phyloP scores from a whole-genome alignment of 1,140 invertebrate genomes.

The Latrodectus geometricus region DNA sequence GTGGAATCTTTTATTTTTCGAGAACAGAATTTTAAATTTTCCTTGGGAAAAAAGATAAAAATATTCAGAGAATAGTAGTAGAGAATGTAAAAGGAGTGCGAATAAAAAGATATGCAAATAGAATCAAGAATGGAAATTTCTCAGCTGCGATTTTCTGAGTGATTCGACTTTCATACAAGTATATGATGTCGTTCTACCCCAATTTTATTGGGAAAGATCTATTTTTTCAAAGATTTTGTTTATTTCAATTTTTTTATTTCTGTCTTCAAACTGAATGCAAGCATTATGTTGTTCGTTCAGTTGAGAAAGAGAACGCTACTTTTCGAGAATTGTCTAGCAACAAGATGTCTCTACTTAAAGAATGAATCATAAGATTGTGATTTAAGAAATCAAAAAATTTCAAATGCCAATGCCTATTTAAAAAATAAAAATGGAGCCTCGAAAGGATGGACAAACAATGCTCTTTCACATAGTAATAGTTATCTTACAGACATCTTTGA shows the following conservation, averaged over 20 bases:
- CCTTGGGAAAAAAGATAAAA: constrained; percentile 1
- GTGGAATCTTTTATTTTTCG: constrained; percentile 50
- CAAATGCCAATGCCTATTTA: no score
- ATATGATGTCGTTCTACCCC: constrained; percentile 40
- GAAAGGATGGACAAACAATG: no score
- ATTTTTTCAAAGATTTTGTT: constrained; percentile 47
- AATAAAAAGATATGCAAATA: constrained; percentile 45
- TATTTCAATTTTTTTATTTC: constrained; percentile 31
- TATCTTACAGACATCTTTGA: no score
- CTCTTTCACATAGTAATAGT: no score
- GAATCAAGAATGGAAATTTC: constrained; percentile 54
- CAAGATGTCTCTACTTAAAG: no score
- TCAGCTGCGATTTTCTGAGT: constrained; percentile 39
- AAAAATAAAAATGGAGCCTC: no score
- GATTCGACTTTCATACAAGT: constrained; percentile 29
- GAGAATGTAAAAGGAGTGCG: background rate
- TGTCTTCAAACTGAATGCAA: background rate
- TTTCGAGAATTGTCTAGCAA: background rate
- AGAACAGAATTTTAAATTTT: constrained; percentile 50
- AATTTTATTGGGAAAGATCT: constrained; percentile 51
- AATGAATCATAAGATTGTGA: no score
- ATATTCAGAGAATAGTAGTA: constrained; percentile 17
- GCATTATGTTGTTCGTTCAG: background rate
- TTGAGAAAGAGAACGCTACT: background rate
- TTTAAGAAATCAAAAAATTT: no score